Evolutionary conservation across 2,888 invertebrate genomes (phyloP).

Genomic region (Aporophyla nigra): DNA sequence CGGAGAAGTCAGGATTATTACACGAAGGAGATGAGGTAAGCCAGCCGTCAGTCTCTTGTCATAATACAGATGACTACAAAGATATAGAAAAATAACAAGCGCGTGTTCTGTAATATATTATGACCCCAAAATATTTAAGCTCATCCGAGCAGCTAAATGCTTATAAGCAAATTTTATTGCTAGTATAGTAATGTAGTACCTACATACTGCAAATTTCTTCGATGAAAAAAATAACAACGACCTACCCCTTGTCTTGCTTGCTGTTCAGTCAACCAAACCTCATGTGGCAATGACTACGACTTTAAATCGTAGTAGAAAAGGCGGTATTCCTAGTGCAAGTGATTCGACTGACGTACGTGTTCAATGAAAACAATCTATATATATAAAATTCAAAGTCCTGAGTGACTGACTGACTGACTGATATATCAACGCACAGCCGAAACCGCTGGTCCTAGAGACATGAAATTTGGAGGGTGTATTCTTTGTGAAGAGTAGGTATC

Average conservation of each 20-base stretch:
- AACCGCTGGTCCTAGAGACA: too few species aligned
- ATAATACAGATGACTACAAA: background rate
- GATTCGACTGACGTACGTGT: background rate
- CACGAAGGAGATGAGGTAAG: slow-evolving; percentile 98
- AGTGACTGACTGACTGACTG: too few species aligned
- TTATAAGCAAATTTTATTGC: background rate
- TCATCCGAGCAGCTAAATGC: background rate
- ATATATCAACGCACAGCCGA: too few species aligned
- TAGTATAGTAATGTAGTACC: background rate
- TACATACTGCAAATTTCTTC: background rate
- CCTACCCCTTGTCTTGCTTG: background rate
- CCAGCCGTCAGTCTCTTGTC: background rate
- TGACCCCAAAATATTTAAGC: background rate
- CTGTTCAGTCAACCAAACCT: background rate
- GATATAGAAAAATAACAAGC: background rate
- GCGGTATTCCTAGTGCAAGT: background rate
- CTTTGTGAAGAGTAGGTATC: too few species aligned
- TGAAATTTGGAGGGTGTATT: too few species aligned
- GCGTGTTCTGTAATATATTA: background rate
- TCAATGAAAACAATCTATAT: background rate
- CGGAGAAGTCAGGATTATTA: slow-evolving; percentile 98
- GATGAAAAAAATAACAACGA: background rate
- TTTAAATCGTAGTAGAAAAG: background rate
- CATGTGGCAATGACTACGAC: background rate
- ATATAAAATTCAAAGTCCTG: too few species aligned